Evolutionary conservation across 2,888 invertebrate species (phyloP), one percentile per base, ranked within the genome.

Genomic region (Gonocerus acuteangulatus): DNA sequence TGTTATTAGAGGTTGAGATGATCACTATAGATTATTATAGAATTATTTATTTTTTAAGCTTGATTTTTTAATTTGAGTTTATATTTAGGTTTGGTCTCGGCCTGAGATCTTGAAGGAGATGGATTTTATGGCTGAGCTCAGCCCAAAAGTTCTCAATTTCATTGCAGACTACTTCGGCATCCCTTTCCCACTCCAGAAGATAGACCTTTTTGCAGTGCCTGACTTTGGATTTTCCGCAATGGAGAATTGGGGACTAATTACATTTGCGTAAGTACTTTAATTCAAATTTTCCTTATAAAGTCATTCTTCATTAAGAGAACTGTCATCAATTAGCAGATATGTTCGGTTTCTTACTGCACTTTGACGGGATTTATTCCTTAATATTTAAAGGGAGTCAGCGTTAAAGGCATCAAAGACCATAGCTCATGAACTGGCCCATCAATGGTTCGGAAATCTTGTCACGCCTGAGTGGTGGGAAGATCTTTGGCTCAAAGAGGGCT

Each of bases 141-240:
- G 91, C 0, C 86, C 89, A 0, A 82, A 82, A 69, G 82, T 87
- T 0, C 74, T 94, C 48, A 76, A 82, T 1, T 85, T 81, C 74
- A 89, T 82, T 74, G 85, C 86, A 71, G 71, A 82, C 1, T 87
- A 83, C 74, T 89, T 89, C 74, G 79, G 82, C 69, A 79, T 86
- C 42, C 74, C 80, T 1, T 90, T 86, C 75, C 87, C 88, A 0
- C 70, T 92, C 54, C 82, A 85, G 0, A 93, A 93, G 75, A 82
- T 89, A 61, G 94, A 95, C 72, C 87, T 93, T 87, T 84, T 92
- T 18, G 93, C 92, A 0, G 75, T 94, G 60, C 93, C 93, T 0
- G 92, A 94, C 73, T 93, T 93, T 71, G 82, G 84, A 56, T 87
- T 88, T 2, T 89, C 88, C 0, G 92, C 91, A 0, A 93, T 93